Base-by-base conservation (phyloP, 23 tunicate genomes). In the Ciona savignyi region DNA sequence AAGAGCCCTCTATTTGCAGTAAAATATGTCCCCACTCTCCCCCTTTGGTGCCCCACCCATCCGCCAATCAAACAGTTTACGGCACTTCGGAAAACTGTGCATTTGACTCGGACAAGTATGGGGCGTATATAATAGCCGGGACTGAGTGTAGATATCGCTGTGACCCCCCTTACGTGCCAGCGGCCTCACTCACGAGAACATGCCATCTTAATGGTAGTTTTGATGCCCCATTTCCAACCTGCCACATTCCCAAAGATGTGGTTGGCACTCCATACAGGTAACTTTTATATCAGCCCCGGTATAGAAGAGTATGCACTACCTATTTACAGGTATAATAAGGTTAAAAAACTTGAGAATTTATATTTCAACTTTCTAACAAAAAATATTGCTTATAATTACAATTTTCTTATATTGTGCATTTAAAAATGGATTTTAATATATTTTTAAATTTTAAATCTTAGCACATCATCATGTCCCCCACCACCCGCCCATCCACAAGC, bases 401-500 rank as follows among this genome's bases (percentile, higher is more conserved):
- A 49, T 49, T 49, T 49, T 49, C 20, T 15, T 49, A 20, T 20
- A 11, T 49, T 49, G 61, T 49, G 15, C 20, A 11, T 49, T 49
- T 49, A 49, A 11, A 11, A 11, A 11, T 11, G 20, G 20, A 49
- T 49, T 49, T 20, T 49, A 20, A 15, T 49, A 20, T 20, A 49
- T 49, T 15, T 49, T 42, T 42, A 42, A 42, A 42, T 6, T 33
- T 72, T 42, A 26, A 23, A 42, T 72, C 21, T 1, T 27, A 80
- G 84, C 30, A 20, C 31, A 24, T 20, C 33, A 24, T 62, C 34
- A 21, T 80, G 84, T 25, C 60, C 66, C 23, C 27, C 27, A 1
- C 60, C 84, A 9, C 84, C 84, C 29, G 15, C 77, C 31, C 84
- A 71, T 35, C 70, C 71, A 2, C 84, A 80, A 23, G 60, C 35